Base-by-base conservation (phyloP, 2,797 vertebrate genomes). In the Erethizon dorsatum region DNA sequence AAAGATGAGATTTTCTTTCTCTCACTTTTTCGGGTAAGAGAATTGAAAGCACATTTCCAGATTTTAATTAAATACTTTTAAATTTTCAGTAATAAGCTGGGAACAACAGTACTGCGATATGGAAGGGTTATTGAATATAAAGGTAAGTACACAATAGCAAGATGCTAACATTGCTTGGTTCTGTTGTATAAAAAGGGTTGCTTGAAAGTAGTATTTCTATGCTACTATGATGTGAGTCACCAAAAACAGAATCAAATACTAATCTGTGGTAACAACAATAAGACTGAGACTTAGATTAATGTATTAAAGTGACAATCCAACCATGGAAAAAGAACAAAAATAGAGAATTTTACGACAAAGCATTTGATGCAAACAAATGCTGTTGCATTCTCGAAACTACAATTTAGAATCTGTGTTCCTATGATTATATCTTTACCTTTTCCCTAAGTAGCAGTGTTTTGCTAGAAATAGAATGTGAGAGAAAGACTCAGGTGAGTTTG, bases 11-110 rank as follows among this genome's bases (percentile, higher is more conserved):
- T 71, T 54, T 97, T 96, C 84, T 45, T 22, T 17, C 14, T 37
- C 41, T 17, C 65, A 83, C 28, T 83, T 59, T 98, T 97, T 97
- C 88, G 95, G 57, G 79, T 80, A 97, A 97, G 24, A 96, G 75
- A 97, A 97, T 97, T 97, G 96, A 97, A 98, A 97, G 82, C 94
- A 94, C 91, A 95, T 97, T 98, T 97, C 95, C 65, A 0, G 79
- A 37, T 79, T 97, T 98, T 98, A 97, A 98, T 97, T 97, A 95
- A 97, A 96, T 98, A 98, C 97, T 95, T 97, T 94, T 95, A 98
- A 95, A 94, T 92, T 59, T 95, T 97, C 90, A 90, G 83, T 97
- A 95, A 86, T 97, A 80, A 97, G 22, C 33, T 47, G 5, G 78
- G 26, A 97, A 95, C 97, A 94, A 85, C 86, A 77, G 65, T 71